A percentile compares a stretch with the other conserved stretches of the same genome.
phyloP scores from a whole-genome alignment of 2,888 invertebrate species.

The Phasia obesa region DNA sequence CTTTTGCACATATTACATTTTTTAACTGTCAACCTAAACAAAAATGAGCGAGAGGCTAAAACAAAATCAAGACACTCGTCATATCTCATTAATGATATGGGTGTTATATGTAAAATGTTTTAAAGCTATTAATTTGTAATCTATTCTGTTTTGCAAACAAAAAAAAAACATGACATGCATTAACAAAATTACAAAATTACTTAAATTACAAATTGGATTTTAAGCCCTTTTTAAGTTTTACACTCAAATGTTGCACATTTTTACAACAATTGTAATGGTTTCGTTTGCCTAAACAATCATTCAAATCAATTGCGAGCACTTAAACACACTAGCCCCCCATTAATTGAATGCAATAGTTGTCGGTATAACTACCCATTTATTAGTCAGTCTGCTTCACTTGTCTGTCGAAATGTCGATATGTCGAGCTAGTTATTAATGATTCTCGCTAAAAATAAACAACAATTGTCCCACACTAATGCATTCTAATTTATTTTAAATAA shows the following conservation, averaged over 20 bases:
- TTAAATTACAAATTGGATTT: constrained; percentile 35
- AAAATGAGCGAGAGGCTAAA: too few species aligned
- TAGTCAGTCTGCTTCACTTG: not conserved
- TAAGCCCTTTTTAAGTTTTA: constrained; percentile 35
- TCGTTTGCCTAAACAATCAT: constrained; percentile 26
- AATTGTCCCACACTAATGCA: not conserved
- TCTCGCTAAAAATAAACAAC: constrained; percentile 37
- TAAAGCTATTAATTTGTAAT: too few species aligned
- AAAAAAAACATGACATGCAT: too few species aligned
- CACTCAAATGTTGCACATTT: constrained; percentile 25
- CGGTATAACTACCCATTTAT: not conserved
- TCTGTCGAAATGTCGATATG: not conserved
- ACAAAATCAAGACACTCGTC: too few species aligned
- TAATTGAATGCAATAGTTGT: constrained; percentile 38
- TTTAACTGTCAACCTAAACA: too few species aligned
- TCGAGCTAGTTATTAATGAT: constrained; percentile 33
- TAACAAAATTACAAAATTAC: not conserved
- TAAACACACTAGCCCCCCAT: constrained; percentile 43
- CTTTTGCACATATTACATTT: too few species aligned
- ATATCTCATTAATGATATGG: too few species aligned
- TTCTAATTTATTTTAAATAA: constrained; percentile 30
- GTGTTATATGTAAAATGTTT: too few species aligned
- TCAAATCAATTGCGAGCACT: constrained; percentile 64
- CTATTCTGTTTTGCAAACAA: too few species aligned
- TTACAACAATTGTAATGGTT: constrained; percentile 46